Percentiles rank a stretch among this genome's conserved stretches.
Conservation (phyloP, 2,797 vertebrate genomes). For the Scleropages formosus region DNA sequence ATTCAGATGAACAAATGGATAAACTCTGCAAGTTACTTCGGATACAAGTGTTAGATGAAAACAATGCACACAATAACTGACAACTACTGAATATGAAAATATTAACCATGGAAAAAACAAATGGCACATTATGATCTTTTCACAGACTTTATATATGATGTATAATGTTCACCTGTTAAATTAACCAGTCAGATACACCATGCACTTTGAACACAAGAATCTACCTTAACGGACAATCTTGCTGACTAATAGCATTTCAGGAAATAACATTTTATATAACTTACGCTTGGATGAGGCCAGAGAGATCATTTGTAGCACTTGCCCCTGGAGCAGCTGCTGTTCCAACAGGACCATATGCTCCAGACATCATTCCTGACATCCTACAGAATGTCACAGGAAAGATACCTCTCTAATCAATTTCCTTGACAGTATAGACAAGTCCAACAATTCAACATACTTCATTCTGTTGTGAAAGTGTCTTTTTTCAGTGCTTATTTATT, state of each 20-base stretch:
- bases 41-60: too few relatives aligned
- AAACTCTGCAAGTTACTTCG: too few relatives aligned
- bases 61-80: too few relatives aligned
- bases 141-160: too few relatives aligned
- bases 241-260: not conserved
- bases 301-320: conserved; percentile 78
- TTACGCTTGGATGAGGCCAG: conserved; percentile 94
- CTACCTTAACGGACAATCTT: too few relatives aligned
- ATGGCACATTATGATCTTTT: too few relatives aligned
- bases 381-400: conserved; percentile 53
- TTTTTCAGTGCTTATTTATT: not conserved
- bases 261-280: conserved; percentile 48
- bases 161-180: too few relatives aligned
- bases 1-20: not conserved
- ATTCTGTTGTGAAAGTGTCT: not conserved
- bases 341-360: conserved; percentile 74
- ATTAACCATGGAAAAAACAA: too few relatives aligned
- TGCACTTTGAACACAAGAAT: too few relatives aligned
- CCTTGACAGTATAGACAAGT: not conserved
- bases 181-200: too few relatives aligned
- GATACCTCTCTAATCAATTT: too few relatives aligned
- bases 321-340: conserved; percentile 55
- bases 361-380: conserved; percentile 95
- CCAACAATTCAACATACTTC: not conserved
- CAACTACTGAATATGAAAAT: too few relatives aligned